Percentiles rank a stretch among this genome's conserved stretches.
phyloP scores from a whole-genome alignment of 2,113 vertebrate genomes.

The Miniopterus natalensis region DNA sequence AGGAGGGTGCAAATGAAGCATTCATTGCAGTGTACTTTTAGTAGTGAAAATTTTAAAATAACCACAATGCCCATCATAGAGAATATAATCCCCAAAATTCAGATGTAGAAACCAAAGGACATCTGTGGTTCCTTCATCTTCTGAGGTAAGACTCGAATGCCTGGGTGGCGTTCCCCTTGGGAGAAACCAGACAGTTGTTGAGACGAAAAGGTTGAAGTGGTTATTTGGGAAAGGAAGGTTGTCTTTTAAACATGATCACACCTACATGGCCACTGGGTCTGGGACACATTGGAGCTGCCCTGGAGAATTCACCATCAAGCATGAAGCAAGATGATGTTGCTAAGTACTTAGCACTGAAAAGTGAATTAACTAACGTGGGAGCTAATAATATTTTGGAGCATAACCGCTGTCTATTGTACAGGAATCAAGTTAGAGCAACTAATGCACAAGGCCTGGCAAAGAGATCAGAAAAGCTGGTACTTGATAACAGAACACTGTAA shows the following conservation, averaged over 20 bases:
- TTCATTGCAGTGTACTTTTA: background rate
- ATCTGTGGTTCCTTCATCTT: background rate
- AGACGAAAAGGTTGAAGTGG: background rate
- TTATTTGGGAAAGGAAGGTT: slow-evolving; percentile 5
- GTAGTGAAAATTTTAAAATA: background rate
- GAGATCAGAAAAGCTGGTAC: background rate
- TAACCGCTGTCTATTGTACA: background rate
- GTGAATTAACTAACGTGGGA: background rate
- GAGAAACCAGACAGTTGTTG: background rate
- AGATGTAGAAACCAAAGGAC: slow-evolving; percentile 16
- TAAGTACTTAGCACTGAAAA: background rate
- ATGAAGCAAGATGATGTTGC: background rate
- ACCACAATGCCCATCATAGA: background rate
- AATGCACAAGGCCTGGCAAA: background rate
- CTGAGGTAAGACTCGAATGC: background rate
- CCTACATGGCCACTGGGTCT: background rate
- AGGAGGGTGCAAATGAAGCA: background rate
- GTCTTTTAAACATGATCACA: background rate
- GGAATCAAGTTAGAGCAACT: slow-evolving; percentile 16
- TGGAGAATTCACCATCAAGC: background rate
- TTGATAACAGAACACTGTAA: background rate
- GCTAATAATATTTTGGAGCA: slow-evolving; percentile 23
- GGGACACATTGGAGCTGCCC: background rate
- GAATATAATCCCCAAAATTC: background rate
- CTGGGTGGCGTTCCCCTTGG: background rate